These are phyloP conservation scores for Zelleria hepariella DNA, from an alignment of 2,888 invertebrate species.

Conservation along the genomic window DNA sequence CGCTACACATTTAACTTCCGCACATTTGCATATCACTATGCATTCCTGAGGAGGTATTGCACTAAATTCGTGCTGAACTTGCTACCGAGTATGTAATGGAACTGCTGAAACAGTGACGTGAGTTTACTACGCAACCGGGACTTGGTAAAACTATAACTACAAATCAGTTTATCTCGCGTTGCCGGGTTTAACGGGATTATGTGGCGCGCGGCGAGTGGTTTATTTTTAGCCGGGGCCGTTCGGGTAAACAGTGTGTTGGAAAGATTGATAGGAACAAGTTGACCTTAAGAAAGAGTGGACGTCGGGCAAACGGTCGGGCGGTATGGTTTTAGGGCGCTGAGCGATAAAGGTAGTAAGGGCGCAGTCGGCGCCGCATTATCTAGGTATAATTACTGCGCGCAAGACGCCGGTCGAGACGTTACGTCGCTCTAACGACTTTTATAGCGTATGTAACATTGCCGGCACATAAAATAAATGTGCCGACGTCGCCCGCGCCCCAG, in stretches of 20 bases:
- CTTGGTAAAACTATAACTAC: slow-evolving; percentile 49
- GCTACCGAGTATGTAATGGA: neutral
- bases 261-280: neutral
- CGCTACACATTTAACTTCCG: neutral
- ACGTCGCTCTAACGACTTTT: slow-evolving; percentile 71
- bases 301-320: neutral
- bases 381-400: slow-evolving; percentile 68
- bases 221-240: neutral
- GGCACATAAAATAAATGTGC: slow-evolving; percentile 71
- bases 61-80: neutral
- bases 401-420: slow-evolving; percentile 68
- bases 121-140: slow-evolving; percentile 42
- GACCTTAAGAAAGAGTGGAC: neutral
- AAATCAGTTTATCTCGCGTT: slow-evolving; percentile 52
- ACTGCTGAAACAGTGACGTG: neutral
- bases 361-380: slow-evolving; percentile 57
- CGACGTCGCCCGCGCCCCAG: slow-evolving; percentile 46
- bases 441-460: slow-evolving; percentile 71
- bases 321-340: slow-evolving; percentile 7
- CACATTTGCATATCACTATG: slow-evolving; percentile 6
- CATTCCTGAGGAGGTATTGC: neutral
- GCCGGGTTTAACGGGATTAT: slow-evolving; percentile 14
- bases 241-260: neutral
- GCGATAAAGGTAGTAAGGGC: slow-evolving; percentile 29
- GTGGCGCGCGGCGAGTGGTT: neutral